phyloP scores from a whole-genome alignment of 2,113 vertebrate genomes.

The Heterotis niloticus region DNA sequence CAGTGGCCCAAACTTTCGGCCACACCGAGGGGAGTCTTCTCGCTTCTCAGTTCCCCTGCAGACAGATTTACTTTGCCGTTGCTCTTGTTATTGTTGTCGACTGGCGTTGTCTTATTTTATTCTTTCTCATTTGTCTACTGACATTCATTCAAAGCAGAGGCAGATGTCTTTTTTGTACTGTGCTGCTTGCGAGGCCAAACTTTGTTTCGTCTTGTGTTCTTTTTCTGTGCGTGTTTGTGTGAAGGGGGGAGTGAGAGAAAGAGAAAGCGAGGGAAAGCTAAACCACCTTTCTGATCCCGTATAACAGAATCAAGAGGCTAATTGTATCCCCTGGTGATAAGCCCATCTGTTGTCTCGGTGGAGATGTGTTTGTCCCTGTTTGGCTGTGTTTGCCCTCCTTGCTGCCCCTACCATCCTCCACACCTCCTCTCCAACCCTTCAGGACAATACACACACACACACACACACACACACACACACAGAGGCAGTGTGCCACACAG shows the following conservation, averaged over 20 bases:
- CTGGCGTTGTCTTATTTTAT: not conserved
- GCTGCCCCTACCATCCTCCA: not conserved
- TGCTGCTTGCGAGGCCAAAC: not conserved
- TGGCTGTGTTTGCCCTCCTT: conserved; percentile 20
- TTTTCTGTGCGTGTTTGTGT: not conserved
- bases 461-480: conserved; percentile 1
- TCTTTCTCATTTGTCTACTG: not conserved
- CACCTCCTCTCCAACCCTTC: not conserved
- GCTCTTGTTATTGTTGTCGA: not conserved
- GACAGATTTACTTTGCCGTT: not conserved
- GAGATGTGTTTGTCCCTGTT: conserved; percentile 17
- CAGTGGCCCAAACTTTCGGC: not conserved
- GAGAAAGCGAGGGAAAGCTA: not conserved
- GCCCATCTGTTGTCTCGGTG: conserved; percentile 23
- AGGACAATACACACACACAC: not conserved
- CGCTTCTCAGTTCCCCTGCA: not conserved
- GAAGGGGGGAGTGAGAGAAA: not conserved
- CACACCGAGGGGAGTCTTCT: not conserved
- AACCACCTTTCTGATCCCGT: conserved; percentile 10
- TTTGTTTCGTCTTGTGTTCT: not conserved
- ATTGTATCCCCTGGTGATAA: conserved; percentile 26
- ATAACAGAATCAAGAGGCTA: conserved; percentile 23
- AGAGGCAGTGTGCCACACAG: too few relatives aligned
- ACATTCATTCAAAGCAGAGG: not conserved
- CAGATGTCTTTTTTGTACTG: conserved; percentile 17